Conservation (phyloP, 2,113 vertebrate species). For the Campylomormyrus numenius region DNA sequence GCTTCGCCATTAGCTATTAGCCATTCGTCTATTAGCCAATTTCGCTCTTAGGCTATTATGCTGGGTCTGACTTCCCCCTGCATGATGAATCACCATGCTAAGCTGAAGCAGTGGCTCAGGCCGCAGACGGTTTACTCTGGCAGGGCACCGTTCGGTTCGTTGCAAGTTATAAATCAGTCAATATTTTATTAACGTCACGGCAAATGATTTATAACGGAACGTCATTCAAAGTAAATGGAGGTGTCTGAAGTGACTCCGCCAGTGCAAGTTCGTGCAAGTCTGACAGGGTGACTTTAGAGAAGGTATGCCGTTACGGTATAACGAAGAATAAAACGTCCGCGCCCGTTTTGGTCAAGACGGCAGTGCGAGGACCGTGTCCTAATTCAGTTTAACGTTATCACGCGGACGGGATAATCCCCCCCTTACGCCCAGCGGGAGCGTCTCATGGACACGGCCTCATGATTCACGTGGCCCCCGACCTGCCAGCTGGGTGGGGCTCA, state of each 20-base stretch:
- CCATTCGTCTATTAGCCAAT: constrained; percentile 17
- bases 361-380: not conserved
- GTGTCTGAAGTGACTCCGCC: not conserved
- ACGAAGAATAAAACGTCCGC: not conserved
- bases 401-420: not conserved
- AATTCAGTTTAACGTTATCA: not conserved
- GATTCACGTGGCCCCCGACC: constrained; percentile 40
- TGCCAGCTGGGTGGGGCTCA: constrained; percentile 36
- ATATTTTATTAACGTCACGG: not conserved
- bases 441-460: constrained; percentile 20
- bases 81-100: constrained; percentile 45
- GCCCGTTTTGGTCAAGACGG: not conserved
- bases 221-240: not conserved
- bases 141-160: constrained; percentile 14
- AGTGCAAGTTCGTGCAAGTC: not conserved
- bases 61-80: constrained; percentile 27
- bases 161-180: not conserved
- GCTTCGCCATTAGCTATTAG: constrained; percentile 23
- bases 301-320: not conserved
- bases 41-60: constrained; percentile 28
- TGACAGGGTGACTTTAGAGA: not conserved
- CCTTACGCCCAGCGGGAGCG: not conserved
- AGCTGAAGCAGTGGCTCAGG: constrained; percentile 32
- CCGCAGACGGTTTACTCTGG: constrained; percentile 43
- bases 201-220: not conserved